These are phyloP conservation scores for Chroicocephalus ridibundus DNA, from an alignment of 2,113 vertebrate species.

Conservation along the genomic window DNA sequence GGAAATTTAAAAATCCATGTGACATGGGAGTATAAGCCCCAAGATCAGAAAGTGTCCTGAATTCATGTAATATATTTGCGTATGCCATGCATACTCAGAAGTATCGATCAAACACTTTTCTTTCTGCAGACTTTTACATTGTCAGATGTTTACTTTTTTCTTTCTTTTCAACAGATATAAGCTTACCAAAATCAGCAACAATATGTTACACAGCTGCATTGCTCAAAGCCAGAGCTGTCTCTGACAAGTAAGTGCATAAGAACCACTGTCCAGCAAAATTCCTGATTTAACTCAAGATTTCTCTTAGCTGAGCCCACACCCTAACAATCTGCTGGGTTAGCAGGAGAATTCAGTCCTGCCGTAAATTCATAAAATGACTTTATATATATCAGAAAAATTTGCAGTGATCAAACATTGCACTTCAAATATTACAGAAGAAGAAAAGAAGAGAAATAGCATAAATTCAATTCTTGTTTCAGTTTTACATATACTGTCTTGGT, in stretches of 20 bases:
- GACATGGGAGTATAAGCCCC: background rate
- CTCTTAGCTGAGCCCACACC: slow-evolving; percentile 55
- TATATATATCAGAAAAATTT: background rate
- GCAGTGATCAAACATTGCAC: background rate
- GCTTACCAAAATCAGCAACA: slow-evolving; percentile 98
- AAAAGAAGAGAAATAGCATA: slow-evolving; percentile 14
- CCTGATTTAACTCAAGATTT: slow-evolving; percentile 50
- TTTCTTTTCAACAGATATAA: slow-evolving; percentile 89
- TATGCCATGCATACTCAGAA: background rate
- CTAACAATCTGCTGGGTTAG: slow-evolving; percentile 14
- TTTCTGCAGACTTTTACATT: background rate
- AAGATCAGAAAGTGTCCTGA: background rate
- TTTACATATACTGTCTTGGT: slow-evolving; percentile 32
- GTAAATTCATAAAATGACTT: background rate
- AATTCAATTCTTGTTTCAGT: background rate
- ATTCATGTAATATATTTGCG: background rate
- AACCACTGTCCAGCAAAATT: slow-evolving; percentile 12
- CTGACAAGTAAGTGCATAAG: slow-evolving; percentile 95
- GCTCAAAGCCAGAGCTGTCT: slow-evolving; percentile 98
- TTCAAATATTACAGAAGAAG: slow-evolving; percentile 5
- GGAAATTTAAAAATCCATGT: background rate
- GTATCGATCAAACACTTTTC: background rate
- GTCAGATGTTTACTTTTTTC: slow-evolving; percentile 52
- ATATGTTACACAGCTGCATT: slow-evolving; percentile 99
- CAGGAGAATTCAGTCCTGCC: slow-evolving; percentile 18